Percentiles rank a stretch among this genome's conserved stretches.
Conservation (phyloP, 2,113 vertebrate species). For the Hippolais icterina region DNA sequence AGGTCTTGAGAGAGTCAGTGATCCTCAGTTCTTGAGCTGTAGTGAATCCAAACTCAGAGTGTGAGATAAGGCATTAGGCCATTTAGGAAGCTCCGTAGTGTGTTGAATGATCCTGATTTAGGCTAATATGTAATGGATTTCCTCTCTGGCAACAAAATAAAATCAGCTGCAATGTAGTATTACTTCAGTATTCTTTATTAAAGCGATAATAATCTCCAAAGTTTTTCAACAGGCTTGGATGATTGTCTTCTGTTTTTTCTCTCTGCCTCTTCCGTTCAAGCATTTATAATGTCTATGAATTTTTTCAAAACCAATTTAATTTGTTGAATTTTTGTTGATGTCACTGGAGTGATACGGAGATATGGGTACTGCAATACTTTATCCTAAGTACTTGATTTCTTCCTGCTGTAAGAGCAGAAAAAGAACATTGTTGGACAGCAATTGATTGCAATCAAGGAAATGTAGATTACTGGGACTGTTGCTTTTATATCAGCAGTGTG, state of each 20-base stretch:
- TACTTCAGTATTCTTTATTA: not conserved
- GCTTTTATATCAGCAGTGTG: not conserved
- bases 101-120: not conserved
- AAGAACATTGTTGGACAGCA: not conserved
- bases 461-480: not conserved
- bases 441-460: not conserved
- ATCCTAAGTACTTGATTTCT: not conserved
- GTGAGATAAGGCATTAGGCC: not conserved
- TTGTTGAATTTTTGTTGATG: not conserved
- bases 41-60: not conserved
- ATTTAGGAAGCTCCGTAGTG: not conserved
- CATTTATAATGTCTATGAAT: not conserved
- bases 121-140: not conserved
- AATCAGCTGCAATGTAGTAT: not conserved
- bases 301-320: not conserved
- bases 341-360: not conserved
- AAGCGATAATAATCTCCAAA: not conserved
- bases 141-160: not conserved
- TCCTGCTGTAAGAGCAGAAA: not conserved
- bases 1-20: not conserved
- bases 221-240: not conserved
- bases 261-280: not conserved
- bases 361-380: not conserved
- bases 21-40: not conserved
- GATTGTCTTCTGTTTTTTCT: not conserved